Percentiles rank a stretch among this genome's conserved stretches.
Evolutionary conservation across 2,113 vertebrate genomes (phyloP).

Genomic region (Chlamydotis undulata): DNA sequence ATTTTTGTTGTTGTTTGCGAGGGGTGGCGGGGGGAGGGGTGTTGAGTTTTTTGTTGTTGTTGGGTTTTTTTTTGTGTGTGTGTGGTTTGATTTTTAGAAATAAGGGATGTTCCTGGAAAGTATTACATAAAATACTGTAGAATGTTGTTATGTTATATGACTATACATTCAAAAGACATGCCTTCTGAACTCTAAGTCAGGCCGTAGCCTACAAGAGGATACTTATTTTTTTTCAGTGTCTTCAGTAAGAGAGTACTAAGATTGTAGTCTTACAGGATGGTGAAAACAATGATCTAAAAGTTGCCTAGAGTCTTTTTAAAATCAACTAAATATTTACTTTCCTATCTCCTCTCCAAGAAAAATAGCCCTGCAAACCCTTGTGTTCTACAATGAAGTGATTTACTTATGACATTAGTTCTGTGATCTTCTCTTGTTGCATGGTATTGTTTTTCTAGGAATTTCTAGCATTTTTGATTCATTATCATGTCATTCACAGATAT

Average conservation of each 20-base stretch:
- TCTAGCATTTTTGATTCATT: neutral
- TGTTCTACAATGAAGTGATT: neutral
- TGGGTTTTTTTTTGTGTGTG: fast-evolving
- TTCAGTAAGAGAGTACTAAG: neutral
- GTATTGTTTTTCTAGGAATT: neutral
- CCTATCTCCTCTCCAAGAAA: neutral
- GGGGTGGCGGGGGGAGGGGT: too few relatives aligned
- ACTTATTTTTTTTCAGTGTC: neutral
- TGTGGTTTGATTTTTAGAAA: neutral
- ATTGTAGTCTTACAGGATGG: neutral
- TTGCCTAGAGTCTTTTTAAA: neutral
- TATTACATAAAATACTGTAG: neutral
- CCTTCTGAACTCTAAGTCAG: neutral
- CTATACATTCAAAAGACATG: neutral
- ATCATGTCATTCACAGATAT: slow-evolving; percentile 73
- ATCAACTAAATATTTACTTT: neutral
- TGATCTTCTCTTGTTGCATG: neutral
- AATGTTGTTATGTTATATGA: neutral
- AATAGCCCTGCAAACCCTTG: fast-evolving
- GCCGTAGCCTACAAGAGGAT: neutral
- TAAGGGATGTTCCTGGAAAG: neutral
- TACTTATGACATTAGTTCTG: fast-evolving
- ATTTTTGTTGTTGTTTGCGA: neutral
- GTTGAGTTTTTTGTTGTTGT: neutral
- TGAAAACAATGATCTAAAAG: neutral